Conservation (phyloP, 2,888 invertebrate genomes). For the Doris montereyensis region DNA sequence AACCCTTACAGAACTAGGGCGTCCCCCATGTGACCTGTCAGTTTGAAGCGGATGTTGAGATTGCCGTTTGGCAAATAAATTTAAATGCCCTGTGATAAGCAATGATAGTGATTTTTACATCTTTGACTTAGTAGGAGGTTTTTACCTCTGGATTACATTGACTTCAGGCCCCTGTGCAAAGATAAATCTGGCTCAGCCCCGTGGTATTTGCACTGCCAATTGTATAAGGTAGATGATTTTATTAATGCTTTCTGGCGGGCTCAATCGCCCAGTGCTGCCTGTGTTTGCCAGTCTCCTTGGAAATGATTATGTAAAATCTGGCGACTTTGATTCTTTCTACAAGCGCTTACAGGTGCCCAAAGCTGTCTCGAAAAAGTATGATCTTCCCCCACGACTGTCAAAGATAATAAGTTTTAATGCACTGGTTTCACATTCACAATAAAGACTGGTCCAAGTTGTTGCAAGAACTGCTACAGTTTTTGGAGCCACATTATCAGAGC, state of each 20-base stretch:
- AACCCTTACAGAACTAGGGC: conserved; percentile 79
- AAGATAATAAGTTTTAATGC: conserved; percentile 81
- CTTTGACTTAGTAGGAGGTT: conserved; percentile 83
- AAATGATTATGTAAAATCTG: conserved; percentile 86
- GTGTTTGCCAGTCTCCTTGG: conserved; percentile 88
- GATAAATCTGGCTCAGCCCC: background rate
- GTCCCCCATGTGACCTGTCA: conserved; percentile 83
- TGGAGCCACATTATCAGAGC: too few relatives aligned
- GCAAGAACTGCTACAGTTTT: too few relatives aligned
- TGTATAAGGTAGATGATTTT: conserved; percentile 83
- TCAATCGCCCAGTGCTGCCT: conserved; percentile 82
- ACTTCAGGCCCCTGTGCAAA: conserved; percentile 48
- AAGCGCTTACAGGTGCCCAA: conserved; percentile 76
- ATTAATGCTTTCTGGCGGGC: conserved; percentile 79
- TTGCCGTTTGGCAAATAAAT: conserved; percentile 84
- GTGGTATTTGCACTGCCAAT: conserved; percentile 70
- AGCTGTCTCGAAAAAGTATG: conserved; percentile 55
- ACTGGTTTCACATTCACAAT: conserved; percentile 79
- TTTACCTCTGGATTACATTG: conserved; percentile 79
- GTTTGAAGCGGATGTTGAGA: conserved; percentile 92
- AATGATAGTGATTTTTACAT: conserved; percentile 96
- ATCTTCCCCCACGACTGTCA: conserved; percentile 74
- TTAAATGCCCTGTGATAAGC: conserved; percentile 89
- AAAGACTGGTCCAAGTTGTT: too few relatives aligned
- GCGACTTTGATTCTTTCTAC: conserved; percentile 81